Evolutionary conservation across 2,797 vertebrate species (phyloP).

Genomic region (Anas acuta): DNA sequence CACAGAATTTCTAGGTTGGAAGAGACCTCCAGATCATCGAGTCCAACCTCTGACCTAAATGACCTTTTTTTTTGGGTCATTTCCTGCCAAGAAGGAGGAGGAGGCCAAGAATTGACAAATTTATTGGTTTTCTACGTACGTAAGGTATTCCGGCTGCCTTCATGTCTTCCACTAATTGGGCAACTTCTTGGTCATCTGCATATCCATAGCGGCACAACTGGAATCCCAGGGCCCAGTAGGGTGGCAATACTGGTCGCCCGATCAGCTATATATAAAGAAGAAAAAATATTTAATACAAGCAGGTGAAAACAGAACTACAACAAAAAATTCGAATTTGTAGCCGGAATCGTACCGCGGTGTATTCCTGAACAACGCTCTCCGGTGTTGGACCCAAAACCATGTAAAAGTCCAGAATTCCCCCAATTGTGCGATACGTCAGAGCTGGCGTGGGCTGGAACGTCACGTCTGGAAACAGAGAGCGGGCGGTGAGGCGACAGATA

Average conservation of each 20-base stretch:
- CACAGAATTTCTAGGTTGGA: no score
- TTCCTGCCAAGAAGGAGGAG: no score
- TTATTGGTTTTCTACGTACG: slow-evolving; percentile 75
- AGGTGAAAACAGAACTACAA: background rate
- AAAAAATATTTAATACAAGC: background rate
- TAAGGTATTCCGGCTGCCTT: slow-evolving; percentile 84
- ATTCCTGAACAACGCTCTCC: slow-evolving; percentile 87
- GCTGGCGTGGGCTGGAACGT: slow-evolving; percentile 89
- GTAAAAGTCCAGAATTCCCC: slow-evolving; percentile 93
- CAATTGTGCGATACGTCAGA: slow-evolving; percentile 87
- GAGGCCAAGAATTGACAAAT: background rate
- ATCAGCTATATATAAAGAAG: slow-evolving; percentile 81
- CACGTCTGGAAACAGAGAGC: slow-evolving; percentile 79
- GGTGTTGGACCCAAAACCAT: slow-evolving; percentile 89
- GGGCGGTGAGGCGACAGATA: background rate
- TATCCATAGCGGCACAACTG: slow-evolving; percentile 95
- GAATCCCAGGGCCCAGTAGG: slow-evolving; percentile 95
- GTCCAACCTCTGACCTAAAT: no score
- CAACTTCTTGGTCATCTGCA: slow-evolving; percentile 81
- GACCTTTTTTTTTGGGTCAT: background rate
- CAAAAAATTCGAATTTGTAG: background rate
- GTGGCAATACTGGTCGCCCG: slow-evolving; percentile 89
- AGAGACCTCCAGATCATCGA: no score
- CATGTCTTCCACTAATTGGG: slow-evolving; percentile 82
- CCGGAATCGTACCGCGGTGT: slow-evolving; percentile 82